Base-by-base conservation (phyloP, 2,888 invertebrate species). In the Drosophila formosana region DNA sequence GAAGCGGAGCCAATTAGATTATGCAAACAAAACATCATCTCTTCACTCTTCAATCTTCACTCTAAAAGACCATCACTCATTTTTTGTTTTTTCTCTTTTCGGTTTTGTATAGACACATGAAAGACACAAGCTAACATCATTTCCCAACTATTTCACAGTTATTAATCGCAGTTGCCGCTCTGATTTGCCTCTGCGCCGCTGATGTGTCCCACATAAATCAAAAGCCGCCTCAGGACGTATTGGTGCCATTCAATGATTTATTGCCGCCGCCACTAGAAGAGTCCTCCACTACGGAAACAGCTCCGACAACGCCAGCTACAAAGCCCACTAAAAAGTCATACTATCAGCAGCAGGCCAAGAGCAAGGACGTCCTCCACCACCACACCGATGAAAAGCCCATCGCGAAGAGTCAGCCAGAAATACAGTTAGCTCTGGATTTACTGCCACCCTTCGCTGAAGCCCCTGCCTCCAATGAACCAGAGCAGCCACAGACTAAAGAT, bases 201-300 rank as follows among this genome's bases (percentile, higher is more conserved):
- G 85, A 86, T 71, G 85, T 89, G 43, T 71, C 74, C 26, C 72
- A 88, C 71, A 82, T 90, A 80, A 88, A 88, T 82, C 82, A 69
- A 50, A 66, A 58, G 50, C 37, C 68, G 64, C 66, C 70, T 72
- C 52, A 72, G 69, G 86, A 79, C 63, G 64, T 89, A 70, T 73
- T 75, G 76, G 70, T 82, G 76, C 90, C 90, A 28, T 90, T 89
- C 69, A 90, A 89, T 83, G 91, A 91, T 86, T 87, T 88, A 81
- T 84, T 91, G 78, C 90, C 91, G n/a, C 90, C 90, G 37, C 77
- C 85, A 13, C 53, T 71, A 30, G 84, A 81, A 49, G 82, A 69
- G 13, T 39, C 66, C 13, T 50, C 67, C 11, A 63, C 74, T 25
- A 63, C 70, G 23, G 52, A 34, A 23, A 11, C 46, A 43, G 11